Evolutionary conservation across 2,888 invertebrate genomes (phyloP).

Genomic region (Cenopis cana): DNA sequence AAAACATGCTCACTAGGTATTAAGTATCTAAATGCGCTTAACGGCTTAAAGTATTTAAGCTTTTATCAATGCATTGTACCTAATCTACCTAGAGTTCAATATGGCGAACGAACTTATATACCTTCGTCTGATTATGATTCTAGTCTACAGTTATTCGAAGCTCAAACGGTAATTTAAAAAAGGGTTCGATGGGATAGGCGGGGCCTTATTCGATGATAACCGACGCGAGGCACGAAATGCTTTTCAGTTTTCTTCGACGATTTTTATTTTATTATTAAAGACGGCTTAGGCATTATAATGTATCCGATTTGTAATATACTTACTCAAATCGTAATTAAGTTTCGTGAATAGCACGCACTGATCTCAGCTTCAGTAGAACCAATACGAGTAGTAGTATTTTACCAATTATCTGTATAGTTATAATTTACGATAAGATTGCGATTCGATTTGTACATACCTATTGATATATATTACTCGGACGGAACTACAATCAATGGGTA

Average conservation of each 20-base stretch:
- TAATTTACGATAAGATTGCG: not conserved
- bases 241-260: conserved; percentile 29
- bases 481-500: not conserved
- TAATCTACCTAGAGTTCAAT: not conserved
- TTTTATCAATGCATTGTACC: not conserved
- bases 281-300: not conserved
- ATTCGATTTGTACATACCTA: not conserved
- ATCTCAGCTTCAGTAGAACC: too few relatives aligned
- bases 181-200: conserved; percentile 38
- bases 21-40: not conserved
- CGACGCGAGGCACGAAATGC: conserved; percentile 21
- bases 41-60: not conserved
- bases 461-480: not conserved
- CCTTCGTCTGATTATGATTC: not conserved
- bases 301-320: not conserved
- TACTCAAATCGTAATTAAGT: not conserved
- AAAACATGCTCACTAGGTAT: too few relatives aligned
- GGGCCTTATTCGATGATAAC: conserved; percentile 40
- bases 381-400: too few relatives aligned
- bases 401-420: not conserved
- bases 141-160: conserved; percentile 26
- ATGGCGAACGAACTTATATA: not conserved
- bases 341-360: not conserved
- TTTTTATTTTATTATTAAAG: conserved; percentile 22
- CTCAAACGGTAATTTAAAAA: conserved; percentile 39